Percentiles rank a stretch among this genome's conserved stretches.
Evolutionary conservation across 2,797 vertebrate species (phyloP).

Genomic region (Hydrolagus colliei): DNA sequence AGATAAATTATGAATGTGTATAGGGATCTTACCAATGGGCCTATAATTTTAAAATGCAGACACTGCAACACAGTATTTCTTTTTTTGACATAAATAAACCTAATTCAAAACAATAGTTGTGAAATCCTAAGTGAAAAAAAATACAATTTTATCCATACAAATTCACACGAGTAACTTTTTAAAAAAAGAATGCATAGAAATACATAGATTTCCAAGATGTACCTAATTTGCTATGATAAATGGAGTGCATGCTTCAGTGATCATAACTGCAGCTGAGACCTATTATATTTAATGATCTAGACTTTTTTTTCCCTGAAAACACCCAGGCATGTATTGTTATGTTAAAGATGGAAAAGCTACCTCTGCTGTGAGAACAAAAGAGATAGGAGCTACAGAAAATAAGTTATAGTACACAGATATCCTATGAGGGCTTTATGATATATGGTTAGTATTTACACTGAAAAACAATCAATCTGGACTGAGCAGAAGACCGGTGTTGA

Average conservation of each 20-base stretch:
- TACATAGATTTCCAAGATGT: conserved; percentile 49
- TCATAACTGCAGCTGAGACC: conserved; percentile 65
- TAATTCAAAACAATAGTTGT: conserved; percentile 39
- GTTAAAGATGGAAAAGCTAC: conserved; percentile 42
- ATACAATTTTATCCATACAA: not conserved
- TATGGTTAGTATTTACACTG: not conserved
- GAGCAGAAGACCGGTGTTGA: not conserved
- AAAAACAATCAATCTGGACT: not conserved
- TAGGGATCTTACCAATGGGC: conserved; percentile 44
- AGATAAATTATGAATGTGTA: conserved; percentile 59
- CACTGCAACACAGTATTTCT: conserved; percentile 38
- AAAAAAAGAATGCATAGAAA: conserved; percentile 45
- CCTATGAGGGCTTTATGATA: not conserved
- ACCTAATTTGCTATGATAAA: conserved; percentile 65
- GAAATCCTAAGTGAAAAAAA: conserved; percentile 44
- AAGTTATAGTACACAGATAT: not conserved
- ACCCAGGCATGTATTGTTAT: conserved; percentile 48
- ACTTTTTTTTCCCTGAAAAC: conserved; percentile 52
- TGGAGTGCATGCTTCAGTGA: conserved; percentile 56
- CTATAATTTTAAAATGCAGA: conserved; percentile 36
- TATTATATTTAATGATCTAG: conserved; percentile 59
- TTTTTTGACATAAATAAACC: not conserved
- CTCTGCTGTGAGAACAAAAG: not conserved
- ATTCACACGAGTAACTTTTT: conserved; percentile 11
- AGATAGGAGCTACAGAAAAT: conserved; percentile 3